Evolutionary conservation across 2,888 invertebrate genomes (phyloP).

Genomic region (Arrhopalites spinosus): DNA sequence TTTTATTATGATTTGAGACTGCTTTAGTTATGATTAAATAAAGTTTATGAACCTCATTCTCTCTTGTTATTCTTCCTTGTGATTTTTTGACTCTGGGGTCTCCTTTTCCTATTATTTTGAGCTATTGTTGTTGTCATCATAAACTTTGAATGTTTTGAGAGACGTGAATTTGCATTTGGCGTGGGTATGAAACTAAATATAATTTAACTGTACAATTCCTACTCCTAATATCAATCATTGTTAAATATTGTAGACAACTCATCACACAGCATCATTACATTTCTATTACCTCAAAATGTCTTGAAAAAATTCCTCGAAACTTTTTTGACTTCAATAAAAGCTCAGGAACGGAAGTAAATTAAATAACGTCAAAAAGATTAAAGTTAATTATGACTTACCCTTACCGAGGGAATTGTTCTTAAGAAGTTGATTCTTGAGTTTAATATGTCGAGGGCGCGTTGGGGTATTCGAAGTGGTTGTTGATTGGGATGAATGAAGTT

Average conservation of each 20-base stretch:
- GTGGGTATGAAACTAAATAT: too few species aligned
- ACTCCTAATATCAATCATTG: too few species aligned
- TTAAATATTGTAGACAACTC: too few species aligned
- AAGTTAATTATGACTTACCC: neutral
- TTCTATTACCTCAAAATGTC: too few species aligned
- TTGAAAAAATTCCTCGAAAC: too few species aligned
- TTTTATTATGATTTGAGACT: neutral
- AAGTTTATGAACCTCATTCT: slow-evolving; percentile 7
- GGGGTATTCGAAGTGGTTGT: slow-evolving; percentile 44
- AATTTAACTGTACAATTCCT: too few species aligned
- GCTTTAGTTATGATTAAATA: neutral
- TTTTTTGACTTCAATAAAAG: too few species aligned
- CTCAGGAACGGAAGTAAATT: too few species aligned
- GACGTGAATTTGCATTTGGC: too few species aligned
- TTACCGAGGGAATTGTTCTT: slow-evolving; percentile 57
- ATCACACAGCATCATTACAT: too few species aligned
- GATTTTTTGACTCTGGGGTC: neutral
- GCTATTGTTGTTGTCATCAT: neutral
- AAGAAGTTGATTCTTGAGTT: slow-evolving; percentile 57
- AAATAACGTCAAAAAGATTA: too few species aligned
- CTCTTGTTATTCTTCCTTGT: neutral
- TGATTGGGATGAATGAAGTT: slow-evolving; percentile 25
- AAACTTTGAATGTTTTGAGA: too few species aligned
- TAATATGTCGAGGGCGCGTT: slow-evolving; percentile 56
- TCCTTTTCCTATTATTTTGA: neutral